Conservation (phyloP, 2,113 vertebrate species). For the Heterotilapia buettikoferi region DNA sequence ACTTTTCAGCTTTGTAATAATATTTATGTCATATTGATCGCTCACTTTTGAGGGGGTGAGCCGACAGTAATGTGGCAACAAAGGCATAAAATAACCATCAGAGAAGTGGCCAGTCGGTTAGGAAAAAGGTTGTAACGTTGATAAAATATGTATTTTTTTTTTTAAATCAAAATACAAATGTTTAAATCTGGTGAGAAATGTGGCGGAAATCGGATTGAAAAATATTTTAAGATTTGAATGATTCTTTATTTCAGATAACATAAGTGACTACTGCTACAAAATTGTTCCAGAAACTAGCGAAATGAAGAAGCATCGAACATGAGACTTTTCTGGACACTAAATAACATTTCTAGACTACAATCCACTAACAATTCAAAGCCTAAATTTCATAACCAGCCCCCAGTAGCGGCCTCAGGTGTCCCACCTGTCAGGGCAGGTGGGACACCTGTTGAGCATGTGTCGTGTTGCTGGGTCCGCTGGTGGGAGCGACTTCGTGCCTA, state of each 20-base stretch:
- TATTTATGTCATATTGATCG: conserved; percentile 71
- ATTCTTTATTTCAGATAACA: neutral
- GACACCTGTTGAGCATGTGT: conserved; percentile 60
- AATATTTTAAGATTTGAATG: neutral
- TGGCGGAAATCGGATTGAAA: neutral
- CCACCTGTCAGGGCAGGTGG: conserved; percentile 61
- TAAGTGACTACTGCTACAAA: neutral
- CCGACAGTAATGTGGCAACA: conserved; percentile 66
- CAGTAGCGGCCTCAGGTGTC: conserved; percentile 40
- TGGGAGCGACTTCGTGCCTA: neutral
- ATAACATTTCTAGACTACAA: neutral
- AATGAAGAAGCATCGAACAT: neutral
- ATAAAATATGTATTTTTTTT: neutral
- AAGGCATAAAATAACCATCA: conserved; percentile 51
- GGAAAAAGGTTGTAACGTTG: neutral
- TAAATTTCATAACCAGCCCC: too few species aligned
- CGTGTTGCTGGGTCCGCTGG: neutral
- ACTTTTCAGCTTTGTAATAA: conserved; percentile 71
- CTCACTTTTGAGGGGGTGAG: conserved; percentile 41
- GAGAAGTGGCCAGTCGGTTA: neutral
- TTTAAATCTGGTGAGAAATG: neutral
- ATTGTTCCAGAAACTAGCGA: neutral
- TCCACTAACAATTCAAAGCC: neutral
- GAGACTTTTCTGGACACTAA: neutral
- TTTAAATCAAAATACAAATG: neutral